Conservation (phyloP, 2,888 invertebrate genomes). For the Penaeus monodon region DNA sequence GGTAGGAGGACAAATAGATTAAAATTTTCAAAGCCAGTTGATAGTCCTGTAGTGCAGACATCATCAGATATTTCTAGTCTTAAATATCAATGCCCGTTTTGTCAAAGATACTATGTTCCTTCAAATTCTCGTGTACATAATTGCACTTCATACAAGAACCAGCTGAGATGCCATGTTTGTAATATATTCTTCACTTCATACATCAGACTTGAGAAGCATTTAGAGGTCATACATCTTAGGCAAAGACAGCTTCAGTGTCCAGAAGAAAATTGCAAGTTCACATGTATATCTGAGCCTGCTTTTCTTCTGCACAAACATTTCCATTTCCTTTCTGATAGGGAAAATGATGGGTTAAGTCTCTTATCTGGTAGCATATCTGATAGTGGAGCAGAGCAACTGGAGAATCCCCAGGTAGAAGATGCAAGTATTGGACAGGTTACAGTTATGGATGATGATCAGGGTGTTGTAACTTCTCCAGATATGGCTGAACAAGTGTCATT, state of each 20-base stretch:
- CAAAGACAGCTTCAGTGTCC: conserved; percentile 41
- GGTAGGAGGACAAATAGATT: conserved; percentile 12
- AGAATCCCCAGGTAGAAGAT: background rate
- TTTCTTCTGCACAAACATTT: conserved; percentile 50
- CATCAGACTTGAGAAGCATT: conserved; percentile 53
- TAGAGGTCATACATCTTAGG: conserved; percentile 51
- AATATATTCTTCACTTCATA: conserved; percentile 56
- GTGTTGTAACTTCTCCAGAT: conserved; percentile 30
- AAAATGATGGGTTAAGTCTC: background rate
- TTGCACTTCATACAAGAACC: conserved; percentile 53
- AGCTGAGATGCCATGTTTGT: conserved; percentile 47
- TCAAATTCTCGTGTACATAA: conserved; percentile 41
- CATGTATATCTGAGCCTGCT: conserved; percentile 50
- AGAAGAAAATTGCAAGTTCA: conserved; percentile 29
- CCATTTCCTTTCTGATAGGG: conserved; percentile 23
- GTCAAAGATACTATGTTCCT: conserved; percentile 42
- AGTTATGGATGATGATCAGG: conserved; percentile 37
- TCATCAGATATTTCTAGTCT: background rate
- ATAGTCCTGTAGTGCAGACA: background rate
- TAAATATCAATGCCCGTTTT: conserved; percentile 52
- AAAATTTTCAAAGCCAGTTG: background rate
- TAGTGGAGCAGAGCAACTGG: background rate
- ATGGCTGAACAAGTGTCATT: conserved; percentile 48
- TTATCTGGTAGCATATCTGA: background rate
- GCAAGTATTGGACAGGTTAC: conserved; percentile 15